These are phyloP conservation scores for Tyrophagus putrescentiae DNA, from an alignment of 1,140 invertebrate species.

Conservation along the genomic window DNA sequence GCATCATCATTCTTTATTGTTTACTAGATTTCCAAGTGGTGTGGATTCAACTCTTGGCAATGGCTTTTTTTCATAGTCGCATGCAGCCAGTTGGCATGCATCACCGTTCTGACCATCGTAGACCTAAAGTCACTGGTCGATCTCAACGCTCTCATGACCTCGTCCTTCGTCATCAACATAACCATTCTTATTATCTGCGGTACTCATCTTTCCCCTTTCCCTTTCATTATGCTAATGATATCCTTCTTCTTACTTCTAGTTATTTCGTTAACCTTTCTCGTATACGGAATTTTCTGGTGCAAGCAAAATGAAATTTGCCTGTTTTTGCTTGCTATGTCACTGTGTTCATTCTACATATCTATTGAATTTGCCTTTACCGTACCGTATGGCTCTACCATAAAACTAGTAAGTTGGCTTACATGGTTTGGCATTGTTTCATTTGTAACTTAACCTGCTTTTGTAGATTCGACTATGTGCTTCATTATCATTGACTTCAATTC, in stretches of 20 bases:
- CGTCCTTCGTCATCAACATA: constrained; percentile 15
- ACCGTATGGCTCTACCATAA: constrained; percentile 4
- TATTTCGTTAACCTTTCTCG: constrained; percentile 10
- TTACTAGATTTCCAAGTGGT: neutral
- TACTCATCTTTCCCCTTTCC: neutral
- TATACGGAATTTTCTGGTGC: constrained; percentile 11
- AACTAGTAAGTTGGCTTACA: constrained; percentile 1
- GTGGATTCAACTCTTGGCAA: constrained; percentile 18
- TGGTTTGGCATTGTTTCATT: neutral
- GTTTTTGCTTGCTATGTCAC: constrained; percentile 12
- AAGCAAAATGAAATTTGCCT: constrained; percentile 19
- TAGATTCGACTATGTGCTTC: constrained; percentile 9
- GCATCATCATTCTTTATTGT: neutral
- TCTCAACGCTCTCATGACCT: neutral
- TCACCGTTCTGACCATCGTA: neutral
- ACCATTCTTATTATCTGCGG: constrained; percentile 15
- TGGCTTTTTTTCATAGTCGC: constrained; percentile 15
- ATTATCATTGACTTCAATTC: constrained; percentile 17
- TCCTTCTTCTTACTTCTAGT: neutral
- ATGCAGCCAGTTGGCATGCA: neutral
- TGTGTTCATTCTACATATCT: constrained; percentile 13
- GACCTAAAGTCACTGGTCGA: constrained; percentile 1
- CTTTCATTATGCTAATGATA: neutral
- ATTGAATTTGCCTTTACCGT: constrained; percentile 20
- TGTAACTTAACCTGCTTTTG: neutral